Conservation (phyloP, 2,113 vertebrate genomes). For the Pelmatolapia mariae region DNA sequence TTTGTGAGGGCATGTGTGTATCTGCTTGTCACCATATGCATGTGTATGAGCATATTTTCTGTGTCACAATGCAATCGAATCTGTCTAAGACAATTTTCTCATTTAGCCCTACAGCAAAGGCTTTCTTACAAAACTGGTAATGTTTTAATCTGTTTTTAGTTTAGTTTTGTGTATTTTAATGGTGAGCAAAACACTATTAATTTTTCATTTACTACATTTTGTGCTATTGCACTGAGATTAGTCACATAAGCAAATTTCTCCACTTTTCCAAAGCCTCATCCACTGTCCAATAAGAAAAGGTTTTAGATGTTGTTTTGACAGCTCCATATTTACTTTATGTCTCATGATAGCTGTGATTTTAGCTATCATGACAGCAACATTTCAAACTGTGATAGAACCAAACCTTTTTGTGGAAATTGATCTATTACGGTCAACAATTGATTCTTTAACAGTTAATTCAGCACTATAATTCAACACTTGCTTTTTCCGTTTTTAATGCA, state of each 20-base stretch:
- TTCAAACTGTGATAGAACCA: background rate
- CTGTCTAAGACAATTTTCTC: background rate
- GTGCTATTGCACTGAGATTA: background rate
- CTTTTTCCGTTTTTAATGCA: no score
- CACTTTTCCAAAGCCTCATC: background rate
- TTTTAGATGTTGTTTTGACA: background rate
- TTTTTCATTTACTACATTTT: background rate
- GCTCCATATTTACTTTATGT: background rate
- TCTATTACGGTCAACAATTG: rapidly evolving
- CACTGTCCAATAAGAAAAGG: background rate
- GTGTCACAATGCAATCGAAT: background rate
- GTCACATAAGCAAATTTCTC: no score
- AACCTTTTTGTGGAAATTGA: background rate
- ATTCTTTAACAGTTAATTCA: background rate
- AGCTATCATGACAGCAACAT: background rate
- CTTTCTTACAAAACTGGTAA: background rate
- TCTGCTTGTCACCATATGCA: background rate
- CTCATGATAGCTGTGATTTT: rapidly evolving
- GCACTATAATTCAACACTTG: no score
- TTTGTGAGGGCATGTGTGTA: background rate
- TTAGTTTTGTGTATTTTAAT: background rate
- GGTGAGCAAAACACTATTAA: background rate
- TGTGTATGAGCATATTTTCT: background rate
- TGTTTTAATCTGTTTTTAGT: background rate
- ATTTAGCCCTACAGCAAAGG: background rate